phyloP scores from a whole-genome alignment of 2,888 invertebrate genomes.

The Panzeria rudis region DNA sequence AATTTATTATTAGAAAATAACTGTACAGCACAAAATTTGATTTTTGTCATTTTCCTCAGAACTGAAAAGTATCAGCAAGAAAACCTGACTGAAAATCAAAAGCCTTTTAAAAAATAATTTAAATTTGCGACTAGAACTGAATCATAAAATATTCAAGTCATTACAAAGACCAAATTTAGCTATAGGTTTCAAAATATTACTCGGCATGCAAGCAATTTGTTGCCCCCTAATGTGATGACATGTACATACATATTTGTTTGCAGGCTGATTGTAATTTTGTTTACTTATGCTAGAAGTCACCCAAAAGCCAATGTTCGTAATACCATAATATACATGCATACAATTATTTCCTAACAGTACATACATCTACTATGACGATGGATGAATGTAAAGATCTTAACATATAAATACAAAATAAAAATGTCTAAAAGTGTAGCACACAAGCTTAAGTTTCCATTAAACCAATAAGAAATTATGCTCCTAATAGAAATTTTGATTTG shows the following conservation, averaged over 20 bases:
- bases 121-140: too few relatives aligned
- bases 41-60: too few relatives aligned
- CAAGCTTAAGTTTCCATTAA: slow-evolving; percentile 25
- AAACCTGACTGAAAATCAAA: too few relatives aligned
- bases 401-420: background rate
- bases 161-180: too few relatives aligned
- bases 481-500: slow-evolving; percentile 32
- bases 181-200: too few relatives aligned
- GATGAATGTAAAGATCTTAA: background rate
- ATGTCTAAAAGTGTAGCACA: background rate
- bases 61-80: too few relatives aligned
- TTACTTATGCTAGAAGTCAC: slow-evolving; percentile 60
- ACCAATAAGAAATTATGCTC: slow-evolving; percentile 31
- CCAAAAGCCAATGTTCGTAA: slow-evolving; percentile 49
- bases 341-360: slow-evolving; percentile 5
- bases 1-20: too few relatives aligned
- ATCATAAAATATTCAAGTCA: too few relatives aligned
- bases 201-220: too few relatives aligned
- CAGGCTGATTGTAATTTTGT: slow-evolving; percentile 59
- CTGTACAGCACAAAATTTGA: too few relatives aligned
- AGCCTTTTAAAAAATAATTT: too few relatives aligned
- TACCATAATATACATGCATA: background rate
- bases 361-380: slow-evolving; percentile 7
- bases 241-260: slow-evolving; percentile 11
- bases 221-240: background rate